Percentiles rank a stretch among this genome's conserved stretches.
These are phyloP conservation scores for Miichthys miiuy DNA, from an alignment of 2,797 vertebrate genomes.

Conservation along the genomic window DNA sequence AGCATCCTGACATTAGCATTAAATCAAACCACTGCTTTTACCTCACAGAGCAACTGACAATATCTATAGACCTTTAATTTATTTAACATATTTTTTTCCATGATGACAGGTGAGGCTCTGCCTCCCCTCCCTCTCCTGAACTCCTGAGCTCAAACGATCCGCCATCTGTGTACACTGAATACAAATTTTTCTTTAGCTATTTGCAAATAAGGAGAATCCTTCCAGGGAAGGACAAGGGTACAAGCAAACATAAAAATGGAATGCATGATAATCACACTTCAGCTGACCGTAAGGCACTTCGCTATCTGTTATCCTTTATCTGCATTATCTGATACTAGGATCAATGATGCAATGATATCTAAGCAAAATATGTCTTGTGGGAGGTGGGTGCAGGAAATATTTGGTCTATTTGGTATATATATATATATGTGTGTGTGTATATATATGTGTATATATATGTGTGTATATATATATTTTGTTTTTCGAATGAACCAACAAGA, in stretches of 20 bases:
- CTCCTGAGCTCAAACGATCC: no score
- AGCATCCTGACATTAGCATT: background rate
- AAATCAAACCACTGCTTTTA: background rate
- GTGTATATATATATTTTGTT: no score
- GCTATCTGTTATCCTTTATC: background rate
- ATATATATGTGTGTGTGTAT: no score
- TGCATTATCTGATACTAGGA: background rate
- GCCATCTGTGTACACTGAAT: no score
- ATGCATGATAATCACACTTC: background rate
- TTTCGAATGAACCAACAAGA: no score
- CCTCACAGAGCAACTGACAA: rapidly evolving
- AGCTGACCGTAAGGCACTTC: background rate
- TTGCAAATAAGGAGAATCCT: background rate
- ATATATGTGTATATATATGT: no score
- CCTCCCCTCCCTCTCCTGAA: no score
- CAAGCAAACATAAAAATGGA: background rate
- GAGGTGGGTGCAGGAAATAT: background rate
- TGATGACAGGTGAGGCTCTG: no score
- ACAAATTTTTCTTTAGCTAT: background rate
- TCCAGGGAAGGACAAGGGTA: background rate
- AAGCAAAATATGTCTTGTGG: background rate
- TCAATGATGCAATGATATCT: background rate
- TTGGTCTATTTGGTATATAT: no score
- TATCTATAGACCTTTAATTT: background rate
- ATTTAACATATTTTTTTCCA: background rate